Percentiles rank a stretch among this genome's conserved stretches.
Conservation (phyloP, 2,888 invertebrate genomes). For the Parasteatoda lunata region DNA sequence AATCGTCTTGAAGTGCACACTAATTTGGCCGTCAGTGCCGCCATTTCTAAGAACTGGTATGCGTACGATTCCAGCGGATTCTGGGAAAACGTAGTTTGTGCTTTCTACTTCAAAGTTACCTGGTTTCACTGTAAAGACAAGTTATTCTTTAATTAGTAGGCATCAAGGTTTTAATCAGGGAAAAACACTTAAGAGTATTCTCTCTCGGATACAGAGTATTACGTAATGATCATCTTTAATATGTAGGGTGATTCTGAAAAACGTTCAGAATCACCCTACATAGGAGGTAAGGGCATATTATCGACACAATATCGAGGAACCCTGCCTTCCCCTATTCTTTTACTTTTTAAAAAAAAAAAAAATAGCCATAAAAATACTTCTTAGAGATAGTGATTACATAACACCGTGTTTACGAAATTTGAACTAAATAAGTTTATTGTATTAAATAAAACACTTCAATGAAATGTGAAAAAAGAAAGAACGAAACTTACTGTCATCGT, state of each 20-base stretch:
- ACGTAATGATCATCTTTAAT: background rate
- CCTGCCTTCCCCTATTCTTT: too few relatives aligned
- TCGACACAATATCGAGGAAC: too few relatives aligned
- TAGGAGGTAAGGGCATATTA: too few relatives aligned
- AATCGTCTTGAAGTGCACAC: slow-evolving; percentile 74
- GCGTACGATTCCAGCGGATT: slow-evolving; percentile 1
- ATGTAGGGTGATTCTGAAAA: background rate
- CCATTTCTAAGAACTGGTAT: slow-evolving; percentile 6
- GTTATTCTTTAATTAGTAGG: background rate
- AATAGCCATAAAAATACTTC: too few relatives aligned
- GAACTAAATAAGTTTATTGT: too few relatives aligned
- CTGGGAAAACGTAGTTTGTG: background rate
- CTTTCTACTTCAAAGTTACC: slow-evolving; percentile 20
- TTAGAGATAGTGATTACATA: too few relatives aligned
- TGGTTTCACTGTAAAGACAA: slow-evolving; percentile 20
- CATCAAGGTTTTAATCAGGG: background rate
- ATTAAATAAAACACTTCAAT: too few relatives aligned
- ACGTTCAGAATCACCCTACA: too few relatives aligned
- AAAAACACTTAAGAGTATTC: background rate
- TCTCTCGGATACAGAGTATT: background rate
- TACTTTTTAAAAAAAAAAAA: too few relatives aligned
- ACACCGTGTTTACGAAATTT: too few relatives aligned
- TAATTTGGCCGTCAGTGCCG: slow-evolving; percentile 12
- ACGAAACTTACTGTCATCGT: slow-evolving; percentile 12
- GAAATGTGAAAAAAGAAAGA: too few relatives aligned